Conservation (phyloP, 2,113 vertebrate genomes). For the Acinonyx jubatus region DNA sequence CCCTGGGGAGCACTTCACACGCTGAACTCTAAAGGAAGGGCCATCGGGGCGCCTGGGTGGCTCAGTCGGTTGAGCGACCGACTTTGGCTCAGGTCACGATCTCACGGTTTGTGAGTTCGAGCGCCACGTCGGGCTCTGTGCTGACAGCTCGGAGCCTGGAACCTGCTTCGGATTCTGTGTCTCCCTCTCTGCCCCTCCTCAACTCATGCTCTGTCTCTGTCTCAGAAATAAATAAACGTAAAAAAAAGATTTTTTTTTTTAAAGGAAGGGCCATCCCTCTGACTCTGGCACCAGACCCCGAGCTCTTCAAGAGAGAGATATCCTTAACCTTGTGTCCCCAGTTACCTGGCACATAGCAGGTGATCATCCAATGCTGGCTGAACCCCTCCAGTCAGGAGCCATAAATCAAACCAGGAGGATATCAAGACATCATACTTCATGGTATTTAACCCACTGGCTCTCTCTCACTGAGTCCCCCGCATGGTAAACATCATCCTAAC, state of each 20-base stretch:
- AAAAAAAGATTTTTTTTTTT: too few relatives aligned
- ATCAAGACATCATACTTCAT: fast-evolving
- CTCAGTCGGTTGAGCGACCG: too few relatives aligned
- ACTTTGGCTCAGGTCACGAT: too few relatives aligned
- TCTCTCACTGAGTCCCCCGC: too few relatives aligned
- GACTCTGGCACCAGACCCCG: background rate
- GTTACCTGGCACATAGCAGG: background rate
- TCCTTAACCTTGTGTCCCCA: background rate
- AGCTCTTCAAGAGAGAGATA: background rate
- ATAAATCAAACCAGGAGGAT: fast-evolving
- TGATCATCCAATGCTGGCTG: background rate
- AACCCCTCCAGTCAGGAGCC: background rate
- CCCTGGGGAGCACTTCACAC: background rate
- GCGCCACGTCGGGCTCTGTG: too few relatives aligned
- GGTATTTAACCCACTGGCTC: too few relatives aligned
- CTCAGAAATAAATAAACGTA: too few relatives aligned
- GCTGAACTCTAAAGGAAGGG: background rate
- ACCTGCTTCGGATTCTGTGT: too few relatives aligned
- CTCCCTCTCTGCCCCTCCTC: too few relatives aligned
- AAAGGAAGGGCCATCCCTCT: background rate
- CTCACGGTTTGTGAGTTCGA: too few relatives aligned
- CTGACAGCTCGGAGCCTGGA: too few relatives aligned
- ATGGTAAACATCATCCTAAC: background rate
- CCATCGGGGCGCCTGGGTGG: background rate
- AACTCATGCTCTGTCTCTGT: too few relatives aligned